Evolutionary conservation across 1,140 invertebrate genomes (phyloP), one percentile per base, ranked within the genome.

Genomic region (Bactericera cockerelli): DNA sequence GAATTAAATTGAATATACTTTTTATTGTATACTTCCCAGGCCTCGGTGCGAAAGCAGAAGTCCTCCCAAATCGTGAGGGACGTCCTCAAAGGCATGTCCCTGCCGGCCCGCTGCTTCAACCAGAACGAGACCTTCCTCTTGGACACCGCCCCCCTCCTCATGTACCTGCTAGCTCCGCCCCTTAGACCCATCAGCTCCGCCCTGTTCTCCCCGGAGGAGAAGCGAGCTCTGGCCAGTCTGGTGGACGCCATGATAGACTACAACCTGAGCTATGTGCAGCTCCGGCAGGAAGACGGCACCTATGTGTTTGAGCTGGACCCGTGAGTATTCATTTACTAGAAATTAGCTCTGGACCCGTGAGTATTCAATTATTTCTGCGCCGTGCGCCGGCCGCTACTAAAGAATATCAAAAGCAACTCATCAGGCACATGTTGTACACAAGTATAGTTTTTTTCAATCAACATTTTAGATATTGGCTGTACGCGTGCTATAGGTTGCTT

Each of bases 231-330:
- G 13, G 67, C 70, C 1, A 72, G 80, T 22, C 79, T 92, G n/a
- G 82, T 95, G 1, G 76, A 81, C 58, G 77, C 87, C 0, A 90
- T 97, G 88, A 79, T 93, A 31, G 84, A 90, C 67, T 90, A 93
- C 69, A 92, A 90, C 61, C 72, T 98, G 56, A 85, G 81, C 21
- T 93, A 91, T 71, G 74, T 81, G 1, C 93, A 96, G 72, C 82
- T 89, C 58, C 81, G 84, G 53, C 77, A 75, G 3, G 63, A 71
- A 0, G 89, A 94, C 63, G 90, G 90, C 53, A 79, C 77, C 38
- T 94, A 91, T 70, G 74, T 76, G 2, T 94, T 86, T 69, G 74
- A 81, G 42, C 70, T 95, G 1, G 91, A 95, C 69, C 89, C 90
- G 69, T 89, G 82, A 76, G 79, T 78, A 62, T 22, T 25, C 26